These are phyloP conservation scores for Melieria picta DNA, from an alignment of 2,888 invertebrate species.

Conservation along the genomic window DNA sequence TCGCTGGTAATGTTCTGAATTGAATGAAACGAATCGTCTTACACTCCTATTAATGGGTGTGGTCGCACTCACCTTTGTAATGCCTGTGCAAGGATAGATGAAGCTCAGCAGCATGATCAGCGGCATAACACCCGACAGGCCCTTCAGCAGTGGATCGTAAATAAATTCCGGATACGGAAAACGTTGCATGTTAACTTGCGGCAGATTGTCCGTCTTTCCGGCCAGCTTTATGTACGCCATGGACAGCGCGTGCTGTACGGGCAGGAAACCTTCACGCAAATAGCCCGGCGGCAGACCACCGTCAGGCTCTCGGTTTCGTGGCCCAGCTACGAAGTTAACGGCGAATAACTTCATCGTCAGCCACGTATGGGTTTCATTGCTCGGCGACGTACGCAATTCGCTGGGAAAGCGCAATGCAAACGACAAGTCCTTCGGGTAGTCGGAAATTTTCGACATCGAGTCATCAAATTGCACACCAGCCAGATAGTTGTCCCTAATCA, in stretches of 20 bases:
- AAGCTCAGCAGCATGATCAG: constrained; percentile 83
- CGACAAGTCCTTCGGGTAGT: constrained; percentile 67
- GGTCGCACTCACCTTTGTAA: constrained; percentile 70
- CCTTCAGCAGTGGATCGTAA: constrained; percentile 74
- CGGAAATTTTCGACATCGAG: constrained; percentile 51
- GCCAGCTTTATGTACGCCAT: constrained; percentile 59
- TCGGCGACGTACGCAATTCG: constrained; percentile 67
- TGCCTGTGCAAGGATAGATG: constrained; percentile 81
- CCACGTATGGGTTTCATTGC: constrained; percentile 68
- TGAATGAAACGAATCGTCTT: not conserved
- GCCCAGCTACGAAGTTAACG: constrained; percentile 73
- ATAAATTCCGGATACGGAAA: constrained; percentile 80
- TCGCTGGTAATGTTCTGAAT: constrained; percentile 68
- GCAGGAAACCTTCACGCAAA: constrained; percentile 73
- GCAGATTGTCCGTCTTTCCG: constrained; percentile 43
- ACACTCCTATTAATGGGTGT: not conserved
- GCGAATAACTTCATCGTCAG: constrained; percentile 75
- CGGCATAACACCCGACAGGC: constrained; percentile 75
- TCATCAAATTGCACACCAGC: constrained; percentile 74
- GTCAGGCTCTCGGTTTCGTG: constrained; percentile 69
- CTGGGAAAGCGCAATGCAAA: constrained; percentile 74
- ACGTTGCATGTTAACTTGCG: constrained; percentile 65
- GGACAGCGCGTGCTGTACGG: constrained; percentile 72
- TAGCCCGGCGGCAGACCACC: constrained; percentile 74
- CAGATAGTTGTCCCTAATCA: constrained; percentile 43